Base-by-base conservation (phyloP, 2,113 vertebrate genomes). In the Galbula dea region DNA sequence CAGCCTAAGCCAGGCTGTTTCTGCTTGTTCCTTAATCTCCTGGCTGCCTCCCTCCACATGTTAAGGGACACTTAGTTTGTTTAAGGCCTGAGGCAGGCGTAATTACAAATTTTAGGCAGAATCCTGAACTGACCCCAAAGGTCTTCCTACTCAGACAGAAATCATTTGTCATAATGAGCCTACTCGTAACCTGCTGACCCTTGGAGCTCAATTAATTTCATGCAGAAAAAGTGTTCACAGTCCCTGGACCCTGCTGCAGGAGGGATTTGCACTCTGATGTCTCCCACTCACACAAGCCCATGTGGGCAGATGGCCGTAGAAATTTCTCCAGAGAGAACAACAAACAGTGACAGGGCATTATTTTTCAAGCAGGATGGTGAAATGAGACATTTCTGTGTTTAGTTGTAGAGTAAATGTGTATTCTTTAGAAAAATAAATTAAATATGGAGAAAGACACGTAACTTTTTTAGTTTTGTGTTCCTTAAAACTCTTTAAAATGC, bases 161-260 rank as follows among this genome's bases (percentile, higher is more conserved):
- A 97, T 96, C 93, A 96, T 96, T 97, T 97, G 94, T 97, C 96
- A 95, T 97, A 97, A 97, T 93, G 96, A 97, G 94, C 89, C 96
- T 76, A 87, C 89, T 91, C 27, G n/a, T 95, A 94, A 96, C 88
- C 89, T 90, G 45, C 89, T 97, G 96, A 97, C 97, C 97, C 81
- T 80, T 21, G 63, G 89, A 97, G 89, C 91, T 96, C 96, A 97
- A 97, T 96, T 97, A 97, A 96, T 97, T 97, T 97, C 96, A 92
- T 30, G 30, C 86, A 95, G 97, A 94, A 96, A 95, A 96, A 94
- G 48, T 76, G 57, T 75, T 93, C 66, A 29, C 83, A 93, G 92
- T 88, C 93, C 85, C 83, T 94, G 91, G 95, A 87, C 87, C 77
- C 69, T 83, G 72, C 79, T 96, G 43, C 86, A 65, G 62, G 41